A percentile compares a stretch with the other conserved stretches of the same genome.
Evolutionary conservation across 2,113 vertebrate genomes (phyloP).

Genomic region (Eretmochelys imbricata): DNA sequence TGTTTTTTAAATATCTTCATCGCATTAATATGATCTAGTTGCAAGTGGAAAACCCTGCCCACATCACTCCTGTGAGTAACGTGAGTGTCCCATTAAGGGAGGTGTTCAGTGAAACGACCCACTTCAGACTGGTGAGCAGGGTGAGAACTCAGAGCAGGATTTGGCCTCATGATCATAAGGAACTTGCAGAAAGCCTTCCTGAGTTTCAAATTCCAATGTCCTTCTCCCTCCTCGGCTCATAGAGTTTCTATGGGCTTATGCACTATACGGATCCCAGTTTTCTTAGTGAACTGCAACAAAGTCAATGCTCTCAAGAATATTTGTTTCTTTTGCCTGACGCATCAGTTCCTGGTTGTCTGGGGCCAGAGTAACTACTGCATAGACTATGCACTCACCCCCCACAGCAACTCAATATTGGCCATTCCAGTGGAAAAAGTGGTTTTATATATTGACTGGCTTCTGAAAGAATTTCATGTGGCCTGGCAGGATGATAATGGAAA

Average conservation of each 20-base stretch:
- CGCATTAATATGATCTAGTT: conserved; percentile 11
- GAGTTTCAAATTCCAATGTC: conserved; percentile 19
- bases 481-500: background rate
- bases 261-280: background rate
- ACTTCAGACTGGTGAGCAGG: background rate
- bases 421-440: conserved; percentile 58
- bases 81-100: background rate
- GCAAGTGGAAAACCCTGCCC: conserved; percentile 23
- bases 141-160: background rate
- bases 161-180: accelerated
- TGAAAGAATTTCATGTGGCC: background rate
- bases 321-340: background rate
- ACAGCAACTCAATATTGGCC: conserved; percentile 58
- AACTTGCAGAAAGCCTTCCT: conserved; percentile 16
- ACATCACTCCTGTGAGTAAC: background rate
- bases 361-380: background rate
- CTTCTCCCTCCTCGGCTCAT: background rate
- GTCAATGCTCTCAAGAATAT: conserved; percentile 34
- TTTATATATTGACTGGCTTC: conserved; percentile 4
- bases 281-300: background rate
- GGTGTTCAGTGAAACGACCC: background rate
- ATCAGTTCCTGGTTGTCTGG: conserved; percentile 13
- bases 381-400: background rate
- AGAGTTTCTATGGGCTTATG: background rate
- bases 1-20: conserved; percentile 25